Evolutionary conservation across 2,888 invertebrate genomes (phyloP), one percentile per base, ranked within the genome.

Genomic region (Cantharis nigra): DNA sequence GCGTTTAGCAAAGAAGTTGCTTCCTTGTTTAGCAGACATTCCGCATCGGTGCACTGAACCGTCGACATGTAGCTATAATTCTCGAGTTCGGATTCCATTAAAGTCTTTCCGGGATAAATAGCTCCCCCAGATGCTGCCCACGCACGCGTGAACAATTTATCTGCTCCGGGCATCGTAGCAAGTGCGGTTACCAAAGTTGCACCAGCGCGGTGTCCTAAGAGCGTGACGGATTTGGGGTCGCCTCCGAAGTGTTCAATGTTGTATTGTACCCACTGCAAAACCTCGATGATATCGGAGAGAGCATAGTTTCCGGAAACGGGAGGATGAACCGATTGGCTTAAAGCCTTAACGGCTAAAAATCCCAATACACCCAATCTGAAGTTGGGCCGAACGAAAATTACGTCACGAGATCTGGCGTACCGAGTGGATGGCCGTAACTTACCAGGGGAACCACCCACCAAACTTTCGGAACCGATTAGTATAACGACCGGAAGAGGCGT

Each of bases 231-330:
- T 0, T 91, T 89, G 0, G 93, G 91, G 86, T 96, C 94, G 0
- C 97, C 97, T 0, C 97, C 96, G 84, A 97, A 97, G 86, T 95
- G 92, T 75, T 92, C 92, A 69, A 96, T 95, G 86, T 97, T 97
- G 81, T 93, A 88, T 78, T 95, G 91, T 2, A 97, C 92, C 97
- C 97, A 97, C 77, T 92, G 90, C 16, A 97, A 89, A 0, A 93
- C 95, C 0, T 91, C 92, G 13, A 96, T 86, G 77, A 97, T 92
- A 85, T 97, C 97, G 1, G 94, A 94, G 0, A 97, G 90, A 0
- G 94, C 97, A 85, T 96, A 97, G 87, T 97, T 97, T 30, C 97
- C 97, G 0, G 96, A 95, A 0, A 93, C 93, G 28, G 90, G 91
- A 0, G 95, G 94, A 85, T 95, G 93, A 18, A 92, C 91, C 0